Conservation (phyloP, 2,797 vertebrate genomes). For the Capromys pilorides region DNA sequence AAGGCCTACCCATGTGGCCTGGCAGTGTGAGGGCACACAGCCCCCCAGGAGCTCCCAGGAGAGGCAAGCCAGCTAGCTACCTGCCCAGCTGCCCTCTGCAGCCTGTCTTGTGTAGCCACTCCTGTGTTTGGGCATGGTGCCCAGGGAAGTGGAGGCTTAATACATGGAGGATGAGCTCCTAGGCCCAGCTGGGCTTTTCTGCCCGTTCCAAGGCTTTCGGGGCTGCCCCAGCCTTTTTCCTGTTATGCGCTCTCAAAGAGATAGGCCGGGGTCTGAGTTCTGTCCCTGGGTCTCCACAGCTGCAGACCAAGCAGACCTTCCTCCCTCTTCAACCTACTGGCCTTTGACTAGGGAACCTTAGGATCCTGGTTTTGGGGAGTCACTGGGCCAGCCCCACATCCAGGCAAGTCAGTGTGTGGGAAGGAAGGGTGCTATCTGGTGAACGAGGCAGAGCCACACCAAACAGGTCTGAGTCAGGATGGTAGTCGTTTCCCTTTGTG, state of each 20-base stretch:
- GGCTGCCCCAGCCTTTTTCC: background rate
- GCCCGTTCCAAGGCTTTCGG: background rate
- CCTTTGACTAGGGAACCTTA: background rate
- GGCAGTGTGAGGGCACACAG: background rate
- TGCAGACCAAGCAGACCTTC: background rate
- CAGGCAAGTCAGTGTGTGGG: too few relatives aligned
- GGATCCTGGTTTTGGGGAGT: background rate
- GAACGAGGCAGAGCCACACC: background rate
- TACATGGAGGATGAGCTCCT: background rate
- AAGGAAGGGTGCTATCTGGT: background rate
- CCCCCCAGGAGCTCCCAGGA: too few relatives aligned
- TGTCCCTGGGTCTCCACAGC: background rate
- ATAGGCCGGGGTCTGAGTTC: background rate
- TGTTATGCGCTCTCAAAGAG: background rate
- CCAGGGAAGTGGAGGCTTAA: background rate
- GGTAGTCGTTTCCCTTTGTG: background rate
- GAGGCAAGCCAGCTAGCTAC: background rate
- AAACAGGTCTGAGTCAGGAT: rapidly evolving
- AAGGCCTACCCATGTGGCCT: background rate
- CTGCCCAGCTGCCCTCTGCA: background rate
- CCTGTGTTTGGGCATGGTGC: too few relatives aligned
- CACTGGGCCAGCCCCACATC: rapidly evolving
- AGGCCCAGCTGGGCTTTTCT: too few relatives aligned
- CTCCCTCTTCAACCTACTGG: too few relatives aligned
- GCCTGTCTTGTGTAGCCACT: background rate